phyloP scores from a whole-genome alignment of 2,888 invertebrate species.

The Bruchidius siliquastri region DNA sequence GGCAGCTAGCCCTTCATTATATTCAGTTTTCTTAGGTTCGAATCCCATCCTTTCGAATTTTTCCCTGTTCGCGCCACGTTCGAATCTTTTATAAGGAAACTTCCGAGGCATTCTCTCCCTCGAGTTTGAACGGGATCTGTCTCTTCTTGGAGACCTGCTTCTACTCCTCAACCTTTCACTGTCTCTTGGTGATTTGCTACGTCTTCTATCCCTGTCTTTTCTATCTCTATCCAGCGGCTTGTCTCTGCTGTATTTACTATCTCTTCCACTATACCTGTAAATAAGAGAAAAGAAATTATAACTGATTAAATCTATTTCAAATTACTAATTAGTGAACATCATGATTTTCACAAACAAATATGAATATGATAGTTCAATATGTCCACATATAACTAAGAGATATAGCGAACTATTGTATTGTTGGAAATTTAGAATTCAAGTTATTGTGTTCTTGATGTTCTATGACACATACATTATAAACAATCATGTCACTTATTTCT shows the following conservation, averaged over 20 bases:
- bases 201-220: slow-evolving; percentile 32
- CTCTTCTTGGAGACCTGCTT: slow-evolving; percentile 36
- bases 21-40: slow-evolving; percentile 30
- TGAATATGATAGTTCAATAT: too few relatives aligned
- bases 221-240: slow-evolving; percentile 21
- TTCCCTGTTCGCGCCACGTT: slow-evolving; percentile 27
- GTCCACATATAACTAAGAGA: too few relatives aligned
- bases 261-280: slow-evolving; percentile 20
- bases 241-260: slow-evolving; percentile 25
- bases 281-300: not conserved
- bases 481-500: too few relatives aligned
- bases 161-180: slow-evolving; percentile 25
- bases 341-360: too few relatives aligned
- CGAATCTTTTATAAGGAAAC: slow-evolving; percentile 3
- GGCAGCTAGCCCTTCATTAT: not conserved
- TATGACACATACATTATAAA: too few relatives aligned
- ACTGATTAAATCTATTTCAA: too few relatives aligned
- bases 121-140: slow-evolving; percentile 30
- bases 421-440: too few relatives aligned
- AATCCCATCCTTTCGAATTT: slow-evolving; percentile 49
- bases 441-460: too few relatives aligned
- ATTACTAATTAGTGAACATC: too few relatives aligned
- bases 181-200: slow-evolving; percentile 22
- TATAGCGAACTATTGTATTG: too few relatives aligned
- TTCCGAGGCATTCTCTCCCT: slow-evolving; percentile 9